phyloP scores from a whole-genome alignment of 2,113 vertebrate species.

The Bubo bubo region DNA sequence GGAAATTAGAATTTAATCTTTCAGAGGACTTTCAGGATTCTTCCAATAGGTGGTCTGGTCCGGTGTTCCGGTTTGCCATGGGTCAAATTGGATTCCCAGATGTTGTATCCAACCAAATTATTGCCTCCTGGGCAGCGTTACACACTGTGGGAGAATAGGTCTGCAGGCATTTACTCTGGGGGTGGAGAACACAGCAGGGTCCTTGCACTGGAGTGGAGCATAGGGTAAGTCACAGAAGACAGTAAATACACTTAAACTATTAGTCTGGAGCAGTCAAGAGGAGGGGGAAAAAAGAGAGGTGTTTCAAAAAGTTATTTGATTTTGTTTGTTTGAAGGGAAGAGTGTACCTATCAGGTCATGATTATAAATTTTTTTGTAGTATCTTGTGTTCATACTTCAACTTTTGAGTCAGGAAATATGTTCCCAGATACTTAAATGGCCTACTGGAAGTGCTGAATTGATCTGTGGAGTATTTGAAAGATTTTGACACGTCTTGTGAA shows the following conservation, averaged over 20 bases:
- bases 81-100: not conserved
- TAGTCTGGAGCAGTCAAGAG: not conserved
- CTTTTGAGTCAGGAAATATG: not conserved
- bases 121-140: not conserved
- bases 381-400: not conserved
- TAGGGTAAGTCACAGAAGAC: not conserved
- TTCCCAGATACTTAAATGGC: not conserved
- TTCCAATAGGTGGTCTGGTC: not conserved
- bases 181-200: not conserved
- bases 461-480: not conserved
- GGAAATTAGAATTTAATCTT: not conserved
- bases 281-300: too few relatives aligned
- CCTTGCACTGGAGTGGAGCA: not conserved
- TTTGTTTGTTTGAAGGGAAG: not conserved
- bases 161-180: not conserved
- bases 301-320: not conserved
- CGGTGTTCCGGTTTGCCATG: not conserved
- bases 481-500: not conserved
- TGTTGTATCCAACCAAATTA: fast-evolving
- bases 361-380: not conserved
- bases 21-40: not conserved
- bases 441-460: not conserved
- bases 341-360: not conserved
- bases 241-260: not conserved
- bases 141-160: not conserved